Percentiles rank a stretch among this genome's conserved stretches.
phyloP scores from a whole-genome alignment of 2,113 vertebrate species.

The Hippolais icterina region DNA sequence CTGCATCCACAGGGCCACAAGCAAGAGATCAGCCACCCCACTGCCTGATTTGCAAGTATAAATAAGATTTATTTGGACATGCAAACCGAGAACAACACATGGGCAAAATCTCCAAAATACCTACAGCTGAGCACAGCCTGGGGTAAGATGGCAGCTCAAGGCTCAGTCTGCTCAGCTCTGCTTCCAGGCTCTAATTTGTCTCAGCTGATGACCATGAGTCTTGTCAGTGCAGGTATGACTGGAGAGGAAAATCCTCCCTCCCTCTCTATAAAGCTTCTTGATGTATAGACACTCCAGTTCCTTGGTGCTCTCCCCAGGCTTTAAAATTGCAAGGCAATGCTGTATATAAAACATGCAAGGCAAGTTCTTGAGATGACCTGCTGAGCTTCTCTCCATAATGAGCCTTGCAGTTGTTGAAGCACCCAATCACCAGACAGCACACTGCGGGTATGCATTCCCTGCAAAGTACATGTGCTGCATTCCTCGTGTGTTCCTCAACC shows the following conservation, averaged over 20 bases:
- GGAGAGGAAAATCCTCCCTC: not conserved
- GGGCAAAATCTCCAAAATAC: not conserved
- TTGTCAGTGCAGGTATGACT: not conserved
- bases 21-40: not conserved
- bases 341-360: not conserved
- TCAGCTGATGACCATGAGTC: not conserved
- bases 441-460: rapidly evolving
- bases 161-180: not conserved
- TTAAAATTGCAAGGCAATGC: not conserved
- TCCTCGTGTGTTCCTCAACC: not conserved
- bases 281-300: not conserved
- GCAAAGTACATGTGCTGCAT: not conserved
- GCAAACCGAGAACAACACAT: not conserved
- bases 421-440: not conserved
- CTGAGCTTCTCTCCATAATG: not conserved
- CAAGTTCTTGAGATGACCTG: not conserved
- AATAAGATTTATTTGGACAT: not conserved
- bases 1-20: not conserved
- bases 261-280: not conserved
- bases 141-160: not conserved
- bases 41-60: slow-evolving; percentile 1
- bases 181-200: not conserved
- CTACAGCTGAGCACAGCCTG: not conserved
- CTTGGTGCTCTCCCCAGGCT: not conserved
- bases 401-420: not conserved